Base-by-base conservation (phyloP, 37 sponge, comb jelly and placozoan species). In the Amphimedon queenslandica region DNA sequence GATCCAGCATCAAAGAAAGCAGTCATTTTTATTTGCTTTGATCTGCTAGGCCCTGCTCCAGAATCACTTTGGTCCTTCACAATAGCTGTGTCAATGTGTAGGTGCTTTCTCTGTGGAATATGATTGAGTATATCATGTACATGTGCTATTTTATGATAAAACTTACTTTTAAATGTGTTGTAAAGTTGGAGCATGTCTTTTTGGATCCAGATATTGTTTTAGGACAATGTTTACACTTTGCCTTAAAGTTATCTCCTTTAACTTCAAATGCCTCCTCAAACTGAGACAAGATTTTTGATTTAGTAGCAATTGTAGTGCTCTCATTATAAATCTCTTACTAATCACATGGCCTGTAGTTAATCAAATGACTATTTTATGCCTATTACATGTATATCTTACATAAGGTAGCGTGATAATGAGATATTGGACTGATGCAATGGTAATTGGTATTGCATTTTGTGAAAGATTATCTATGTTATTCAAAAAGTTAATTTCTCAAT, bases 221-320 rank as follows among this genome's bases (percentile, higher is more conserved):
- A 60, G 24, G 24, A 60, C 61, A 60, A n/a, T 60, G 27, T 60
- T 25, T 11, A 60, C 28, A 60, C 27, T 60, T 60, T n/a, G 61
- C 61, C 27, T 60, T 60, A 25, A n/a, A 60, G 61, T 60, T 60
- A 18, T 13, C 53, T n/a, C 28, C 27, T n/a, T 11, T 60, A 11
- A 25, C 28, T 25, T n/a, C 27, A n/a, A 6, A 5, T n/a, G 28
- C 24, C 5, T 6, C 5, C 61, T 60, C 28, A 60, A 60, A 60
- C 5, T 60, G 23, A 60, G 53, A 47, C 53, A 47, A 18, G 13
- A 47, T 13, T 47, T 13, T 18, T 8, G 8, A 47, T 8, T 47
- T 13, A 47, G 53, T 47, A 47, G 53, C n/a, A n/a, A n/a, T n/a
- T n/a, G n/a, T n/a, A n/a, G n/a, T n/a, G n/a, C n/a, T n/a, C n/a